Conservation (phyloP, 2,888 invertebrate genomes). For the Yponomeuta sedellus region DNA sequence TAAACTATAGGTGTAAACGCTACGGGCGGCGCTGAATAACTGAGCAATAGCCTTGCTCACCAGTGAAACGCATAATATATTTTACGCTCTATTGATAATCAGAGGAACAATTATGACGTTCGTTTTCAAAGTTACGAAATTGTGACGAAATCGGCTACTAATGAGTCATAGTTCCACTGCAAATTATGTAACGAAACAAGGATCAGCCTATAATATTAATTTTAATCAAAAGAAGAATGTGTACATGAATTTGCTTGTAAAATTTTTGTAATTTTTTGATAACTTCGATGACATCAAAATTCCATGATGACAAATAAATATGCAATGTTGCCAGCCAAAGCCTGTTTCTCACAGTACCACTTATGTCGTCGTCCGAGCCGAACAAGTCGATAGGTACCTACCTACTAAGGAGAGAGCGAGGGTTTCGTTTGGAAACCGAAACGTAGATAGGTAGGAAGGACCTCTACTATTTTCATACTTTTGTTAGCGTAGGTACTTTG, state of each 20-base stretch:
- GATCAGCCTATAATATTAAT: background rate
- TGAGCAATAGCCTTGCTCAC: constrained; percentile 39
- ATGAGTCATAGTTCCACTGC: background rate
- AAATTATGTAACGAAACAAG: background rate
- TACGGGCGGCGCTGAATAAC: constrained; percentile 38
- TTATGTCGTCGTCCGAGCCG: too few species aligned
- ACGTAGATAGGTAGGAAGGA: too few species aligned
- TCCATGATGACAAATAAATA: background rate
- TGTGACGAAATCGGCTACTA: background rate
- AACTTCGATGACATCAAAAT: background rate
- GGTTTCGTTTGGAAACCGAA: too few species aligned
- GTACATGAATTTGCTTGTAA: background rate
- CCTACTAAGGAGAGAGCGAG: too few species aligned
- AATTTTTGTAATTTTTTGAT: background rate
- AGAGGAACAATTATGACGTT: background rate
- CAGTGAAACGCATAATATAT: constrained; percentile 33
- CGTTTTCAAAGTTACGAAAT: constrained; percentile 8
- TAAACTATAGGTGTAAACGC: constrained; percentile 27
- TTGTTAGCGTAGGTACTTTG: too few species aligned
- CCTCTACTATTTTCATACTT: too few species aligned
- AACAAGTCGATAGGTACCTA: too few species aligned
- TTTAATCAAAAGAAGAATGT: background rate
- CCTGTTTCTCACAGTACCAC: too few species aligned
- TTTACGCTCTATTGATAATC: background rate
- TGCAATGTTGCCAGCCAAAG: too few species aligned